phyloP scores from a whole-genome alignment of 2,113 vertebrate genomes.

The Jacana jacana region DNA sequence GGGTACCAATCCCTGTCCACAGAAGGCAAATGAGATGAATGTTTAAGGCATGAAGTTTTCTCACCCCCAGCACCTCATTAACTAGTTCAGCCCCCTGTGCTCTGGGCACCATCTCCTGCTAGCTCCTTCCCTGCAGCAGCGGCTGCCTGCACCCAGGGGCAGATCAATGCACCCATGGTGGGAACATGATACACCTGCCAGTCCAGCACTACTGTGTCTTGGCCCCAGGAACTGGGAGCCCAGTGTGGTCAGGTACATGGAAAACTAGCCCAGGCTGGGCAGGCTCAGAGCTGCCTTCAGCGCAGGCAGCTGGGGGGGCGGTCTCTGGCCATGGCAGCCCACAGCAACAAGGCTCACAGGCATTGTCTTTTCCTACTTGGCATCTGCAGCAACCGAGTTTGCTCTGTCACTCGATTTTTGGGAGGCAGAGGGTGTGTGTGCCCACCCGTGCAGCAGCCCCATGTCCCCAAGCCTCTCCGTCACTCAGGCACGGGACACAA shows the following conservation, averaged over 20 bases:
- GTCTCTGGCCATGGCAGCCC: neutral
- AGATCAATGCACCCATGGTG: neutral
- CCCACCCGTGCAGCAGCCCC: accelerated
- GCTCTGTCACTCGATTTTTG: neutral
- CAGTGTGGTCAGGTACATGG: accelerated
- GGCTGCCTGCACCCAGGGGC: neutral
- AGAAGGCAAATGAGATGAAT: neutral
- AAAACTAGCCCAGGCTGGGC: neutral
- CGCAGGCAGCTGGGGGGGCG: neutral
- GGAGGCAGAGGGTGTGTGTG: neutral
- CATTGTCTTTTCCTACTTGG: neutral
- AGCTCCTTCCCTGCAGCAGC: neutral
- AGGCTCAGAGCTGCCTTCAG: neutral
- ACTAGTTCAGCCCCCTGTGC: neutral
- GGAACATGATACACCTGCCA: neutral
- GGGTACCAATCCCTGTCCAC: neutral
- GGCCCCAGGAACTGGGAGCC: neutral
- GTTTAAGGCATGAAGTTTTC: neutral
- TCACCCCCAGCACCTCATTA: accelerated
- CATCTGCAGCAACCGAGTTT: neutral
- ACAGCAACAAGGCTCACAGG: neutral
- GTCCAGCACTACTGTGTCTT: neutral
- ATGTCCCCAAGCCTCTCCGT: accelerated
- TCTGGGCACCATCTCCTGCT: neutral
- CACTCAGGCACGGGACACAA: neutral